Evolutionary conservation across 2,797 vertebrate genomes (phyloP).

Genomic region (Vultur gryphus): DNA sequence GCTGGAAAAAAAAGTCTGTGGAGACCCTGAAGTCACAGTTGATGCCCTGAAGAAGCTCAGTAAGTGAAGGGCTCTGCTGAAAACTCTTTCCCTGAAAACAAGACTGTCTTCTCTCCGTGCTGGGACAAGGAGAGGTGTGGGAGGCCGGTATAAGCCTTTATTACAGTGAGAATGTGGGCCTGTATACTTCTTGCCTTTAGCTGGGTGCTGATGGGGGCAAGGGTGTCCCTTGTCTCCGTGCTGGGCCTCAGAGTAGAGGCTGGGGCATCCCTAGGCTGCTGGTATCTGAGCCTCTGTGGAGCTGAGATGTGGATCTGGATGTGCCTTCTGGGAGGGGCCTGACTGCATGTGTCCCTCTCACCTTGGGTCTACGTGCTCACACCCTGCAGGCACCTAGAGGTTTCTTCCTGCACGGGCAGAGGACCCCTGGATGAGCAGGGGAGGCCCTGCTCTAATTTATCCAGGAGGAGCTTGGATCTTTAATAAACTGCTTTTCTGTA

Average conservation of each 20-base stretch:
- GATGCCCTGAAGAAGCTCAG: slow-evolving; percentile 95
- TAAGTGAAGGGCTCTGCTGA: slow-evolving; percentile 75
- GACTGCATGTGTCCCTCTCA: accelerated
- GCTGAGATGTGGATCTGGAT: background rate
- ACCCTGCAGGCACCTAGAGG: background rate
- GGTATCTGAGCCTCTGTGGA: background rate
- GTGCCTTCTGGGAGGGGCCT: background rate
- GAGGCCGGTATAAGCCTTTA: background rate
- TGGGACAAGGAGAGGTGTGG: background rate
- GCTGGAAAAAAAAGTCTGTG: slow-evolving; percentile 95
- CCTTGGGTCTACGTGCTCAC: background rate
- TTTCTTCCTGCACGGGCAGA: background rate
- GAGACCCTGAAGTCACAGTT: slow-evolving; percentile 95
- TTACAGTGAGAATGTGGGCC: background rate
- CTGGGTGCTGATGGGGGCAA: background rate
- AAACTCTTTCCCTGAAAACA: background rate
- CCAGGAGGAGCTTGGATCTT: background rate
- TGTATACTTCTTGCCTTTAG: background rate
- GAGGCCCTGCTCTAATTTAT: background rate
- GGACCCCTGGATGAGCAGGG: background rate
- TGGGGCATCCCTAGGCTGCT: background rate
- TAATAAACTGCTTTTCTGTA: background rate
- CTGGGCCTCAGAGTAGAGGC: background rate
- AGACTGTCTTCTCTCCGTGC: background rate
- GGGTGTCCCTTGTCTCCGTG: background rate